phyloP scores from a whole-genome alignment of 2,888 invertebrate genomes.

The Hemistola chrysoprasaria region DNA sequence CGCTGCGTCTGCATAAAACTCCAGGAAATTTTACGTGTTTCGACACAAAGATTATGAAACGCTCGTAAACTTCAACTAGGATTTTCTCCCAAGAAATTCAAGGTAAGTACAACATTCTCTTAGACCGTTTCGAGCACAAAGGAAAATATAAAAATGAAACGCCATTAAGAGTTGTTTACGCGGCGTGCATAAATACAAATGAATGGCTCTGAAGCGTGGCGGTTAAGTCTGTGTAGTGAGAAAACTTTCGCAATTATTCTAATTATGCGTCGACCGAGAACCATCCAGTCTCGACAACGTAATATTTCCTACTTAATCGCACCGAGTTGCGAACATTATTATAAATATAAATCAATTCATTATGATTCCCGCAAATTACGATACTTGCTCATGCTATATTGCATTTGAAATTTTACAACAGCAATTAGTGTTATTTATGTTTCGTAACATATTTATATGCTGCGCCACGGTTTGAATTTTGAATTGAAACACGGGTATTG shows the following conservation, averaged over 20 bases:
- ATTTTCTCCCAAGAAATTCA: conserved; percentile 46
- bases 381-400: conserved; percentile 42
- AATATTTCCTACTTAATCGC: conserved; percentile 77
- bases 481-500: neutral
- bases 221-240: conserved; percentile 61
- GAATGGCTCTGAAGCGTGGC: conserved; percentile 61
- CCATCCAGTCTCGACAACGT: conserved; percentile 60
- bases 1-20: conserved; percentile 65
- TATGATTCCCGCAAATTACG: conserved; percentile 53
- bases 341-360: conserved; percentile 71
- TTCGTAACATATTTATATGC: conserved; percentile 12
- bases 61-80: conserved; percentile 63
- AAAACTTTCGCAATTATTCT: conserved; percentile 77
- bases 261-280: conserved; percentile 71
- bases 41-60: conserved; percentile 65
- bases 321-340: conserved; percentile 62
- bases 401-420: conserved; percentile 38
- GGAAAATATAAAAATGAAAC: conserved; percentile 49
- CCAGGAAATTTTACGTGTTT: conserved; percentile 68
- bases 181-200: conserved; percentile 64
- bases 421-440: conserved; percentile 33
- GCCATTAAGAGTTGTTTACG: conserved; percentile 57
- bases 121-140: conserved; percentile 34
- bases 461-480: conserved; percentile 4
- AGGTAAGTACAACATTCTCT: conserved; percentile 40